Conservation (phyloP, 2,113 vertebrate species). For the Mungos mungo region DNA sequence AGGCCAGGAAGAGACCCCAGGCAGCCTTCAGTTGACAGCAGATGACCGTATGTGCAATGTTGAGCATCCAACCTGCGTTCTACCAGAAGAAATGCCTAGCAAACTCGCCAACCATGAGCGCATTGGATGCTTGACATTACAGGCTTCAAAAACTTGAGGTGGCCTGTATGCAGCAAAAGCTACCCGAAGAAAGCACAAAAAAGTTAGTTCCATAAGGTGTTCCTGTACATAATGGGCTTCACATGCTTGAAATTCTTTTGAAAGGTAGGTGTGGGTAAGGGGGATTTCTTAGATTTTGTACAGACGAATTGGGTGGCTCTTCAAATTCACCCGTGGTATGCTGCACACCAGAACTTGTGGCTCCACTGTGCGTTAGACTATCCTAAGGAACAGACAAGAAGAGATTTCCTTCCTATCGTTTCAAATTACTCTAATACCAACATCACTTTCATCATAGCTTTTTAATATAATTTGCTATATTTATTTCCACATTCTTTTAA, state of each 20-base stretch:
- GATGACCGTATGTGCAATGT: accelerated
- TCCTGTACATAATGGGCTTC: background rate
- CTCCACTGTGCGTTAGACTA: background rate
- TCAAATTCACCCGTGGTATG: background rate
- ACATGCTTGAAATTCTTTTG: background rate
- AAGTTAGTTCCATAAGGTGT: background rate
- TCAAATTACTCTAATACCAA: background rate
- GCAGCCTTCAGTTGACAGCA: background rate
- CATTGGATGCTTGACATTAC: too few relatives aligned
- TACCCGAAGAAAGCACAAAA: background rate
- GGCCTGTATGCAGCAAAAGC: background rate
- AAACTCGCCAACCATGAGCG: background rate
- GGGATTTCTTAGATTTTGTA: background rate
- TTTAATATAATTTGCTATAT: conserved; percentile 23
- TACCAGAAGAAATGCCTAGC: accelerated
- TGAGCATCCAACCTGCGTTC: accelerated
- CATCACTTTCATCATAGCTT: background rate
- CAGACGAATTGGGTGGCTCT: background rate
- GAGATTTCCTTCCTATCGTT: background rate
- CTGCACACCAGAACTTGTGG: background rate
- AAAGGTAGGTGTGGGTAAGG: background rate
- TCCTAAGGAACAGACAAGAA: background rate
- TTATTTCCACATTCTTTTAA: conserved; percentile 39
- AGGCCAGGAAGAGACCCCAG: background rate
- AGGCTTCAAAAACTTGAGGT: background rate